Base-by-base conservation (phyloP, 2,888 invertebrate species). In the Habrosyne pyritoides region DNA sequence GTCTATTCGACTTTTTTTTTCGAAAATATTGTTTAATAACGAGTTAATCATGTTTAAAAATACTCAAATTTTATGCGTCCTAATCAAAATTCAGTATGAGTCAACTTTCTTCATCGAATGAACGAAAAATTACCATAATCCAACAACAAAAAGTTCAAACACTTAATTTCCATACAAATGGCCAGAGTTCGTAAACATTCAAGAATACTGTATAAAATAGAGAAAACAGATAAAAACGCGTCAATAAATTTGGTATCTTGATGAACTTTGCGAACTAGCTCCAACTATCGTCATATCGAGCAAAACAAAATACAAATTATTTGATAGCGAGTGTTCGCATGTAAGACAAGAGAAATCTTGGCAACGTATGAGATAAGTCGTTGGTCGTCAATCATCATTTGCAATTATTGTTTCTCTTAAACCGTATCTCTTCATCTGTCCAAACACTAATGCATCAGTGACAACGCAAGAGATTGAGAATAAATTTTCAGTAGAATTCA, bases 331-430 rank as follows among this genome's bases (percentile, higher is more conserved):
- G 3, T 2, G 10, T 33, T 33, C 10, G n/a, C 42, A 42, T n/a
- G n/a, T 33, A n/a, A 48, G 30, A 24, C 26, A 10, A 24, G 55
- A 55, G 54, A 54, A 53, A 55, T 53, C 51, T 63, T 64, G 63
- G 64, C 62, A 64, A 36, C 18, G 36, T 30, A 53, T 52, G 53
- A 56, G 55, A 56, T 49, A 59, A 59, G 24, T 61, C 33, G 50
- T 58, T 54, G 22, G 30, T 55, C 55, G 61, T 64, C 56, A 57
- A 60, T 66, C 61, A 56, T 61, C 55, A 53, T 54, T 42, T 18
- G 18, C 42, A 42, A 42, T 42, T 42, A 42, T 42, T 18, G 42
- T 42, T 18, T 18, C 42, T 42, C 42, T 42, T 42, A 42, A 42
- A 42, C 42, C 14, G 42, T 42, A 42, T 42, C 42, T 42, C 42